Conservation (phyloP, 2,113 vertebrate species). For the Mormyrus lacerda region DNA sequence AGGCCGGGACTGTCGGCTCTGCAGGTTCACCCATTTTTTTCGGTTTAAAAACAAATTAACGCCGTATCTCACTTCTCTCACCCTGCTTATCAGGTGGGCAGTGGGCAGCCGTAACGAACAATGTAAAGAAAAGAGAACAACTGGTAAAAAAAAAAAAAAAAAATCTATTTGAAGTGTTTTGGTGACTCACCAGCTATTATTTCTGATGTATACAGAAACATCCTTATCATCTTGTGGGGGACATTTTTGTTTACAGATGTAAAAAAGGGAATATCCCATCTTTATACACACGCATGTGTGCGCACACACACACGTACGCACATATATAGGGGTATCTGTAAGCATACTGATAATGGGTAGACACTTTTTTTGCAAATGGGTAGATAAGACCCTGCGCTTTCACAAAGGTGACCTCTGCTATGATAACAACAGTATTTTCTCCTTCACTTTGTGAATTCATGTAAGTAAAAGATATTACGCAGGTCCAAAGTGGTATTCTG, state of each 20-base stretch:
- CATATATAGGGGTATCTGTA: neutral
- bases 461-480: neutral
- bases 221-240: neutral
- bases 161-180: neutral
- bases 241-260: neutral
- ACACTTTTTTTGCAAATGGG: neutral
- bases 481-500: neutral
- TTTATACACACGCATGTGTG: neutral
- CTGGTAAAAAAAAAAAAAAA: no score
- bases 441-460: neutral
- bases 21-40: neutral
- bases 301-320: neutral
- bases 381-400: neutral
- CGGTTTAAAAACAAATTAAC: neutral
- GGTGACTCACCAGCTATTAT: neutral
- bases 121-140: neutral
- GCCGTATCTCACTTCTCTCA: neutral
- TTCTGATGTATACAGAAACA: neutral
- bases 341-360: neutral
- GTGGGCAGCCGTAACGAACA: neutral
- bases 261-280: neutral
- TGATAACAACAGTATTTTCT: neutral
- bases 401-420: neutral
- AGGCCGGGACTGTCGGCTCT: neutral
- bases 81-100: neutral